phyloP scores from a whole-genome alignment of 2,797 vertebrate species.

The Varecia variegata region DNA sequence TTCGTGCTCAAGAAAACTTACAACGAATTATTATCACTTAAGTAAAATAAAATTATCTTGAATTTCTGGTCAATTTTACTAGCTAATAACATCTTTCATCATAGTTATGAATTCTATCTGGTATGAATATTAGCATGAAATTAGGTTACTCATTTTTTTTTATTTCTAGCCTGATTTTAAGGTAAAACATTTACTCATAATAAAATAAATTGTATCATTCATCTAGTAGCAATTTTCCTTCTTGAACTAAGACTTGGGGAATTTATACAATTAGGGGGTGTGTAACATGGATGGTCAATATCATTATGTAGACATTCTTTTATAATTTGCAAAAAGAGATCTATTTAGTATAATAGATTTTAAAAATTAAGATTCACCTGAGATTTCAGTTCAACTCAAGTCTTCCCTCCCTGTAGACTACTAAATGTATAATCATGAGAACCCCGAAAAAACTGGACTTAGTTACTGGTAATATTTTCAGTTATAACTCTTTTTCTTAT shows the following conservation, averaged over 20 bases:
- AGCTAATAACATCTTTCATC: not conserved
- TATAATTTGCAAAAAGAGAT: not conserved
- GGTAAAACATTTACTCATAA: not conserved
- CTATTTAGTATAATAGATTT: not conserved
- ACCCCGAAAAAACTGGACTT: not conserved
- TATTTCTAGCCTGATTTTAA: not conserved
- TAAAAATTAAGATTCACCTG: not conserved
- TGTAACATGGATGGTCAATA: not conserved
- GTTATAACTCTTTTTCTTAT: not conserved
- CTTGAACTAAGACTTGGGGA: not conserved
- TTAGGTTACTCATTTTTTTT: not conserved
- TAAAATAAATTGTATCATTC: not conserved
- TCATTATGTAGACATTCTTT: not conserved
- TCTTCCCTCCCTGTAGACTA: not conserved
- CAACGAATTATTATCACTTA: not conserved
- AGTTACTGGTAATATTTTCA: not conserved
- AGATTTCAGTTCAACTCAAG: not conserved
- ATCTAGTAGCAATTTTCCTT: not conserved
- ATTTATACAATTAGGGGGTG: not conserved
- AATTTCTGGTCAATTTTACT: not conserved
- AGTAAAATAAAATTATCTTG: not conserved
- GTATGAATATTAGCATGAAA: not conserved
- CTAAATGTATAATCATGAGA: conserved; percentile 26
- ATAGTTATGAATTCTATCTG: not conserved
- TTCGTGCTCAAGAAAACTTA: not conserved